These are phyloP conservation scores for Limnephilus auricula DNA, from an alignment of 2,888 invertebrate species.

Conservation along the genomic window DNA sequence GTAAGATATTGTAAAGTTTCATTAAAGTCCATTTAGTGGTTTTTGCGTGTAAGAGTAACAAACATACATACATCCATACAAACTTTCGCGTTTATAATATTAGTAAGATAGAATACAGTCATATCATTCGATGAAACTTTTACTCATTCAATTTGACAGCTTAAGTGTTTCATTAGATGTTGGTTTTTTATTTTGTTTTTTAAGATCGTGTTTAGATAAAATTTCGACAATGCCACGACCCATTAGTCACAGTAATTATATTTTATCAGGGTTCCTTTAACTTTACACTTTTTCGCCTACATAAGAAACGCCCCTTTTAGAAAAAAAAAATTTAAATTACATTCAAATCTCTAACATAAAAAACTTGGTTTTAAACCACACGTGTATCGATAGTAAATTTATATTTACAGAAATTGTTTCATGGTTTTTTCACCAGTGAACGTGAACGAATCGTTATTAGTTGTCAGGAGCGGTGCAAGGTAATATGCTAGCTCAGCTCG, in stretches of 20 bases:
- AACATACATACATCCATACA: too few species aligned
- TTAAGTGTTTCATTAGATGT: neutral
- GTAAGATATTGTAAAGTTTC: too few species aligned
- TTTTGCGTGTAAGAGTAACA: too few species aligned
- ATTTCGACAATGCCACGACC: neutral
- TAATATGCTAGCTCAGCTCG: neutral
- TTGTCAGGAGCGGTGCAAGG: neutral
- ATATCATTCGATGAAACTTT: neutral
- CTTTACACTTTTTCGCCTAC: neutral
- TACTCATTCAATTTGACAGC: neutral
- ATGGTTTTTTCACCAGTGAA: neutral
- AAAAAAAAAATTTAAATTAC: neutral
- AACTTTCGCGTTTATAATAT: too few species aligned
- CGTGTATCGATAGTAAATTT: neutral
- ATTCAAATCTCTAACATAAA: neutral
- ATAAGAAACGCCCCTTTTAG: neutral
- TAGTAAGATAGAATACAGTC: neutral
- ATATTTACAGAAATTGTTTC: neutral
- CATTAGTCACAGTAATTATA: neutral
- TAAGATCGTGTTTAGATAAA: neutral
- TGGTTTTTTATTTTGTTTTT: too few species aligned
- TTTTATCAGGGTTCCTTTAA: neutral
- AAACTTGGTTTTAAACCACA: neutral
- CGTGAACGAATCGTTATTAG: neutral
- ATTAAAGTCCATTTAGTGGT: too few species aligned